Conservation (phyloP, 2,797 vertebrate genomes). For the Zalophus californianus region DNA sequence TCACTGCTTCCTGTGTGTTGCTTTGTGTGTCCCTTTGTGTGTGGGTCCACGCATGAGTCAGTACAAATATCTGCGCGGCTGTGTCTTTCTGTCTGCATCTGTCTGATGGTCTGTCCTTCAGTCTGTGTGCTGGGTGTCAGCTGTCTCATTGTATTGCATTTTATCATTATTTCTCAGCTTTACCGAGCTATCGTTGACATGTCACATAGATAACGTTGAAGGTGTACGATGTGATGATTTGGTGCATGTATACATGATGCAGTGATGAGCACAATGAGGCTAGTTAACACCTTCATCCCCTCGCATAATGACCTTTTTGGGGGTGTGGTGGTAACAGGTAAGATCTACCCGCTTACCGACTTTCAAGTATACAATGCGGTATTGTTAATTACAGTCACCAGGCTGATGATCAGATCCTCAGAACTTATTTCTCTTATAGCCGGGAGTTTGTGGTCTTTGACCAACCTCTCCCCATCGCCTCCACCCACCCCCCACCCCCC, state of each 20-base stretch:
- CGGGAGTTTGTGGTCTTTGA: neutral
- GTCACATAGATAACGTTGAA: rapidly evolving
- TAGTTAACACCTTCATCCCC: neutral
- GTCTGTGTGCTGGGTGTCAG: neutral
- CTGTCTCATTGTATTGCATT: neutral
- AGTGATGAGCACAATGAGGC: no score
- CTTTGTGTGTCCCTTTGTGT: neutral
- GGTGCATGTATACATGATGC: neutral
- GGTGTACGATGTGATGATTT: neutral
- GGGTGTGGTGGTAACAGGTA: neutral
- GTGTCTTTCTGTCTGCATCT: neutral
- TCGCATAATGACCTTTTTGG: neutral
- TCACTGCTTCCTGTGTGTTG: neutral
- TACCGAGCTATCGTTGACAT: neutral
- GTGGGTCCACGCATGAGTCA: neutral
- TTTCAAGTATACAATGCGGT: neutral
- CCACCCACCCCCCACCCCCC: no score
- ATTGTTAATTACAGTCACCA: neutral
- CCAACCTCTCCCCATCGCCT: neutral
- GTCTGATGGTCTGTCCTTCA: neutral
- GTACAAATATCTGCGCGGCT: neutral
- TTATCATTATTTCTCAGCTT: neutral
- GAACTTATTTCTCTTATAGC: neutral
- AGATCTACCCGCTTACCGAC: neutral
- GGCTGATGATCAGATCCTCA: neutral